phyloP scores from a whole-genome alignment of 37 sponge, comb jelly and placozoan genomes.

The Ianthella basta region DNA sequence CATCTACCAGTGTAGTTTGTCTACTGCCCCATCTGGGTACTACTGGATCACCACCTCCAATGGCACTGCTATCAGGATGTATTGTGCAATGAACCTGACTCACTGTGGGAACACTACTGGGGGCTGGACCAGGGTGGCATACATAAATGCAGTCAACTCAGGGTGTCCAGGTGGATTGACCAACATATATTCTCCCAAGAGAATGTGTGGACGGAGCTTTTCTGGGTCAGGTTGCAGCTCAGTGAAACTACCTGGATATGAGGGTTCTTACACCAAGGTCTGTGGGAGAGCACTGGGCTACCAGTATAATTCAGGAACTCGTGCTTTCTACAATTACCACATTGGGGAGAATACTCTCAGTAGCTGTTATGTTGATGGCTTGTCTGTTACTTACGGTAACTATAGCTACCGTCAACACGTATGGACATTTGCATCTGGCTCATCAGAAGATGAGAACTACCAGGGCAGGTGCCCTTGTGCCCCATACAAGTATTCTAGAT shows the following conservation, averaged over 20 bases:
- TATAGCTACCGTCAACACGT: not conserved
- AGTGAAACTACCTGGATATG: not conserved
- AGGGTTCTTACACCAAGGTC: not conserved
- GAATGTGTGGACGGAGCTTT: not conserved
- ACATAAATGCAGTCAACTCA: constrained; percentile 33
- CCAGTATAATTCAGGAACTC: not conserved
- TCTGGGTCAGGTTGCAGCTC: constrained; percentile 5
- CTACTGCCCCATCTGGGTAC: not conserved
- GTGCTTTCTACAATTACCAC: too few species aligned
- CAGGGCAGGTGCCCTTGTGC: not conserved
- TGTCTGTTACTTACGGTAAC: constrained; percentile 6
- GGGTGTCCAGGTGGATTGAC: constrained; percentile 1
- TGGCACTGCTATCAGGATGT: not conserved
- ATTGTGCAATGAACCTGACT: not conserved
- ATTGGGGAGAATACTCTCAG: not conserved
- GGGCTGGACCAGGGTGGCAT: constrained; percentile 40
- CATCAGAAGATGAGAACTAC: not conserved
- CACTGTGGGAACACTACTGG: not conserved
- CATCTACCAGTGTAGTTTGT: constrained; percentile 16
- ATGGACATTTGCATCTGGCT: not conserved
- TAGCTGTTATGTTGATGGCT: constrained; percentile 11
- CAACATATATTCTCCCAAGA: not conserved
- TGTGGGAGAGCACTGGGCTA: constrained; percentile 8
- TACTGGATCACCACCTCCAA: constrained; percentile 8
- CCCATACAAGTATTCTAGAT: not conserved